A percentile compares a stretch with the other conserved stretches of the same genome.
Conservation (phyloP, 2,888 invertebrate genomes). For the Leptothorax acervorum region DNA sequence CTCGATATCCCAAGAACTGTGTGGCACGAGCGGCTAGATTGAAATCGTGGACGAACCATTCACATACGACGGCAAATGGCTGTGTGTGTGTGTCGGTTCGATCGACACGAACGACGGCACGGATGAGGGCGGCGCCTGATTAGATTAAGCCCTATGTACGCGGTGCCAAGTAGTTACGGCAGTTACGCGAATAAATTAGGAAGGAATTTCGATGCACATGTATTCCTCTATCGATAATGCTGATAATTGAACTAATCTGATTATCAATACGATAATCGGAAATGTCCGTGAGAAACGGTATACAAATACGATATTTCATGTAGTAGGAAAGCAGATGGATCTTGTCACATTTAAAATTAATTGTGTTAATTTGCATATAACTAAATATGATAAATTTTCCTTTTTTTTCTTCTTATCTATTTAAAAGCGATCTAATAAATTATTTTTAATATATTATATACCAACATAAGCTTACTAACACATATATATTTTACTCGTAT, state of each 20-base stretch:
- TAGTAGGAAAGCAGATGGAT: neutral
- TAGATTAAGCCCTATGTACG: constrained; percentile 60
- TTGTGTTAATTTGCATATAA: neutral
- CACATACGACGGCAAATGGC: constrained; percentile 31
- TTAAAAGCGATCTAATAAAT: neutral
- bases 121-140: constrained; percentile 56
- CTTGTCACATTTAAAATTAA: neutral
- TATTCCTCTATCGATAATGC: constrained; percentile 12
- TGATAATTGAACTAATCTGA: constrained; percentile 34
- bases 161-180: constrained; percentile 48
- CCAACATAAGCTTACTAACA: no score
- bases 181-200: constrained; percentile 58
- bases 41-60: constrained; percentile 65
- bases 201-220: constrained; percentile 33
- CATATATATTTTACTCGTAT: neutral
- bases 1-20: constrained; percentile 52
- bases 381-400: neutral
- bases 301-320: neutral
- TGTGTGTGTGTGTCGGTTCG: constrained; percentile 54
- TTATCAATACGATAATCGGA: constrained; percentile 11
- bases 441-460: constrained; percentile 10
- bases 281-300: neutral
- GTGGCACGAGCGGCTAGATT: constrained; percentile 57
- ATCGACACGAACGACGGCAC: constrained; percentile 53
- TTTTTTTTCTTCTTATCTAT: neutral